A percentile compares a stretch with the other conserved stretches of the same genome.
Conservation (phyloP, 2,888 invertebrate species). For the Gymnocheta viridis region DNA sequence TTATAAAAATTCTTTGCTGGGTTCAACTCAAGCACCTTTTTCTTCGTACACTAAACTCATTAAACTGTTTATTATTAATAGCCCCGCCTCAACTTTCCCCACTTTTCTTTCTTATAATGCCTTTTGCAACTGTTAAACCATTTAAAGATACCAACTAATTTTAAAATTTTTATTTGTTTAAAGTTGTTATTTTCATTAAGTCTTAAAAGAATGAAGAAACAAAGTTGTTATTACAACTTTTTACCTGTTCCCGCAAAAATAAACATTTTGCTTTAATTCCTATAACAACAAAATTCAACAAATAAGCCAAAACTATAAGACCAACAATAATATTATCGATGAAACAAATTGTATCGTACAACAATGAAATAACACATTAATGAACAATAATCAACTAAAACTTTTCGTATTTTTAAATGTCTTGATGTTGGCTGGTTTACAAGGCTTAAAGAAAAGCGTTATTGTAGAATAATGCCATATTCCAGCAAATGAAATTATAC, state of each 20-base stretch:
- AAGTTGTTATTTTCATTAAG: slow-evolving; percentile 52
- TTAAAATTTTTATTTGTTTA: slow-evolving; percentile 47
- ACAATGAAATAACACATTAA: slow-evolving; percentile 68
- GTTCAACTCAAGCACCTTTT: neutral
- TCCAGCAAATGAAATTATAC: neutral
- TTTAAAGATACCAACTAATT: slow-evolving; percentile 20
- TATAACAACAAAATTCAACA: slow-evolving; percentile 65
- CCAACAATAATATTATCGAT: slow-evolving; percentile 69
- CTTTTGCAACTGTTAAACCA: neutral
- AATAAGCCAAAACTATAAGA: slow-evolving; percentile 21
- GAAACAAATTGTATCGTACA: slow-evolving; percentile 72
- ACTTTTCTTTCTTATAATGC: neutral
- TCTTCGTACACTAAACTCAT: slow-evolving; percentile 6
- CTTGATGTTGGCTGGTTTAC: neutral
- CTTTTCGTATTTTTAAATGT: slow-evolving; percentile 41
- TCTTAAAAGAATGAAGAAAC: neutral
- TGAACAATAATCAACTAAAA: slow-evolving; percentile 66
- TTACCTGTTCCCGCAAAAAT: slow-evolving; percentile 70
- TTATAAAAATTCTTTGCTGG: slow-evolving; percentile 9
- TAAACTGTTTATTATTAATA: slow-evolving; percentile 23
- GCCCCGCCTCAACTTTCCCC: neutral
- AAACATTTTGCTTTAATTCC: slow-evolving; percentile 70
- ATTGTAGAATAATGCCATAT: neutral
- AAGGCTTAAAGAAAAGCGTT: neutral
- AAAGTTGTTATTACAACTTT: slow-evolving; percentile 29